phyloP scores from a whole-genome alignment of 2,888 invertebrate species.

The Lymantria dispar region DNA sequence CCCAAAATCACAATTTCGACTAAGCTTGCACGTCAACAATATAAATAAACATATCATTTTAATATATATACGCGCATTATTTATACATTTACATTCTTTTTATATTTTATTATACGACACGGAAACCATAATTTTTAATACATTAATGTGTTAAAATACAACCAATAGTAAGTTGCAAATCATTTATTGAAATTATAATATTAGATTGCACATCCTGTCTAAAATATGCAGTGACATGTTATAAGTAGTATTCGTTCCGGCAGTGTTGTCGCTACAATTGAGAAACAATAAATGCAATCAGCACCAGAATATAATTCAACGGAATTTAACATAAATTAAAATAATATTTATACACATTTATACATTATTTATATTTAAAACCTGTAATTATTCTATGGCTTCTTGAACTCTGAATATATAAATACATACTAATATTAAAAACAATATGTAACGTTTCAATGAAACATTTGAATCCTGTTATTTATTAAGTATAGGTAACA shows the following conservation, averaged over 20 bases:
- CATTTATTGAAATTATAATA: constrained; percentile 14
- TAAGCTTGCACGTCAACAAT: constrained; percentile 44
- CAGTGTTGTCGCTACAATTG: constrained; percentile 18
- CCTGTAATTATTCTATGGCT: constrained; percentile 15
- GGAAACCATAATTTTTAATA: constrained; percentile 1
- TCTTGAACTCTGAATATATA: constrained; percentile 8
- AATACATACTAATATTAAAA: background rate
- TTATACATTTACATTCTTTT: constrained; percentile 8
- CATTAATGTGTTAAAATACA: constrained; percentile 16
- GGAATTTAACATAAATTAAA: constrained; percentile 64
- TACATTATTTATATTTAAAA: constrained; percentile 41
- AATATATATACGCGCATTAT: constrained; percentile 20
- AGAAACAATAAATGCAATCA: constrained; percentile 55
- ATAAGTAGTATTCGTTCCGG: constrained; percentile 14
- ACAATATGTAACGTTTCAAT: background rate
- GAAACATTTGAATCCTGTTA: background rate
- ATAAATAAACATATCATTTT: constrained; percentile 23
- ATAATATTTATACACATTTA: constrained; percentile 72
- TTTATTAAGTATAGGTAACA: background rate
- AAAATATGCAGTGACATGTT: constrained; percentile 22
- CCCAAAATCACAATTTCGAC: constrained; percentile 69
- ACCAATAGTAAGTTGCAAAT: constrained; percentile 18
- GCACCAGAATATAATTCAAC: constrained; percentile 62
- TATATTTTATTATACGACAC: background rate
- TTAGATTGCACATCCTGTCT: constrained; percentile 7